Percentiles rank a stretch among this genome's conserved stretches.
Evolutionary conservation across 2,797 vertebrate genomes (phyloP).

Genomic region (Chelon labrosus): DNA sequence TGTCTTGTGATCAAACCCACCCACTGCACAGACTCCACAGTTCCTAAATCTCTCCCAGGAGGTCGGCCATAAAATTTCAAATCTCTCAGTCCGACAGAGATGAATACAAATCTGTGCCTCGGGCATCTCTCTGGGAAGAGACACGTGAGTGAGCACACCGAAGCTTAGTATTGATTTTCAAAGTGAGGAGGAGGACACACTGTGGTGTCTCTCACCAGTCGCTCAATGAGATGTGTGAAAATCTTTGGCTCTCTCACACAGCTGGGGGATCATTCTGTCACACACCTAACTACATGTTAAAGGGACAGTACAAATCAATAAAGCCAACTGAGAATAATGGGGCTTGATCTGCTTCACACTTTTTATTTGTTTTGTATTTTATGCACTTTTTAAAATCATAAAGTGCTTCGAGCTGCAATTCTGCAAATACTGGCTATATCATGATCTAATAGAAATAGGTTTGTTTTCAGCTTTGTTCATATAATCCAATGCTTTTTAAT

Average conservation of each 20-base stretch:
- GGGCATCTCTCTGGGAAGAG: slow-evolving; percentile 56
- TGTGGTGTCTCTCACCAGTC: slow-evolving; percentile 69
- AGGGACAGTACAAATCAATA: slow-evolving; percentile 61
- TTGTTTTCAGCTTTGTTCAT: too few relatives aligned
- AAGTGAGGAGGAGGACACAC: slow-evolving; percentile 68
- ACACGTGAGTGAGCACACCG: slow-evolving; percentile 65
- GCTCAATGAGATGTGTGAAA: slow-evolving; percentile 78
- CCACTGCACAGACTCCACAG: slow-evolving; percentile 3
- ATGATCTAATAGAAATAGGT: too few relatives aligned
- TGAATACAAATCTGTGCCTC: slow-evolving; percentile 67
- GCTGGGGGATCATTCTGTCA: slow-evolving; percentile 64
- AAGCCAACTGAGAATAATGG: slow-evolving; percentile 47
- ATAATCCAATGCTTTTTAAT: too few relatives aligned
- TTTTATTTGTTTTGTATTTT: slow-evolving; percentile 13
- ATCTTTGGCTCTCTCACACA: slow-evolving; percentile 68
- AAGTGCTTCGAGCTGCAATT: not conserved
- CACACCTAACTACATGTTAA: slow-evolving; percentile 66
- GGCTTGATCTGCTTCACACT: not conserved
- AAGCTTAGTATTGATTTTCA: slow-evolving; percentile 80
- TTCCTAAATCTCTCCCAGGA: slow-evolving; percentile 28
- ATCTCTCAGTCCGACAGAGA: slow-evolving; percentile 55
- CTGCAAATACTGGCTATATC: not conserved
- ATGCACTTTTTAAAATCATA: not conserved
- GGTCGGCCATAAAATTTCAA: slow-evolving; percentile 33
- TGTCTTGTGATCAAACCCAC: slow-evolving; percentile 7